Evolutionary conservation across 2,797 vertebrate species (phyloP).

Genomic region (Silurus lanzhouensis): DNA sequence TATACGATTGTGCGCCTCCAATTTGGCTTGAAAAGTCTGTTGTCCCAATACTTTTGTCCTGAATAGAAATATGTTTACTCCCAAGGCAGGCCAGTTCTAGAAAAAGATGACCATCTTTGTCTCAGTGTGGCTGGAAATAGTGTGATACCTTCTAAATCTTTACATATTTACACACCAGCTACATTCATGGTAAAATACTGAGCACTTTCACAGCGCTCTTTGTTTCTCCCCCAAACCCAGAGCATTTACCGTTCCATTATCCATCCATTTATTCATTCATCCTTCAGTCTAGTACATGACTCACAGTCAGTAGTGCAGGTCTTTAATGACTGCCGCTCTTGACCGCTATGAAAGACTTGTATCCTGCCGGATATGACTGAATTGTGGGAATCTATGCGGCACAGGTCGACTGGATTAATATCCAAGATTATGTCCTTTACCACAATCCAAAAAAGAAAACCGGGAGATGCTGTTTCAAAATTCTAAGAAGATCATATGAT

Average conservation of each 20-base stretch:
- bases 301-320: background rate
- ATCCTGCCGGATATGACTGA: background rate
- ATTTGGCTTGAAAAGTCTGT: background rate
- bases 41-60: background rate
- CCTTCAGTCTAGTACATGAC: conserved; percentile 13
- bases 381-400: background rate
- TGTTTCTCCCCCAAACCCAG: background rate
- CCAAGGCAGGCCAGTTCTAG: too few relatives aligned
- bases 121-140: too few relatives aligned
- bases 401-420: too few relatives aligned
- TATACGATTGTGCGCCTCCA: too few relatives aligned
- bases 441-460: too few relatives aligned
- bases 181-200: background rate
- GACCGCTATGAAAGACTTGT: background rate
- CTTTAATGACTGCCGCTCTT: conserved; percentile 13
- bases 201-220: background rate
- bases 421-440: too few relatives aligned
- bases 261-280: conserved; percentile 23
- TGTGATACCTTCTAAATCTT: background rate
- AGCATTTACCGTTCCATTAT: conserved; percentile 10
- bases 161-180: background rate
- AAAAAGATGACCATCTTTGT: too few relatives aligned
- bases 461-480: too few relatives aligned
- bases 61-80: background rate
- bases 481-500: background rate